Conservation (phyloP, 2,888 invertebrate genomes). For the Mesorhabditis spiculigera region DNA sequence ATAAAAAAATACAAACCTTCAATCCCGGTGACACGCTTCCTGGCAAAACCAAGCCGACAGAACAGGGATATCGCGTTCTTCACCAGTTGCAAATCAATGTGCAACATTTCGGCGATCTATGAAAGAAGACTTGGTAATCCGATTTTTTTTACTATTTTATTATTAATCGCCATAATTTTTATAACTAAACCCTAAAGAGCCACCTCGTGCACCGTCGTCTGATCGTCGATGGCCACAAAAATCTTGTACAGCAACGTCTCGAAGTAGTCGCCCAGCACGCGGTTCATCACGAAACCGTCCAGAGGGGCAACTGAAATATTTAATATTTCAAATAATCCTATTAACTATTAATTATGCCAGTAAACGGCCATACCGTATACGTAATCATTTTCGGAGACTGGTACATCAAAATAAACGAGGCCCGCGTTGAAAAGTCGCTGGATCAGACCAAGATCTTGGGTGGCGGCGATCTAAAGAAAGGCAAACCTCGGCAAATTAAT, state of each 20-base stretch:
- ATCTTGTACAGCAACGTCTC: slow-evolving; percentile 93
- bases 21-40: slow-evolving; percentile 66
- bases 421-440: slow-evolving; percentile 69
- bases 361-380: slow-evolving; percentile 62
- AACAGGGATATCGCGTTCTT: slow-evolving; percentile 90
- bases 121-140: not conserved
- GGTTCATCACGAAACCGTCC: slow-evolving; percentile 95
- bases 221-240: slow-evolving; percentile 93
- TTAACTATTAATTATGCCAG: not conserved
- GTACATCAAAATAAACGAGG: slow-evolving; percentile 85
- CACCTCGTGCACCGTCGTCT: slow-evolving; percentile 83
- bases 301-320: slow-evolving; percentile 75
- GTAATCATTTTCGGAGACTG: slow-evolving; percentile 70
- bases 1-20: slow-evolving; percentile 27
- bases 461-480: slow-evolving; percentile 19
- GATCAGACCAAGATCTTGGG: slow-evolving; percentile 24
- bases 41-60: slow-evolving; percentile 86
- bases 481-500: not conserved
- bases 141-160: not conserved
- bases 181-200: not conserved
- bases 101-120: slow-evolving; percentile 71
- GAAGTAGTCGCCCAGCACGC: slow-evolving; percentile 89
- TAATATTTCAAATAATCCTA: slow-evolving; percentile 14
- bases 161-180: slow-evolving; percentile 9
- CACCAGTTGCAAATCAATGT: slow-evolving; percentile 80